phyloP scores from a whole-genome alignment of 2,113 vertebrate genomes.

The Alces alces region DNA sequence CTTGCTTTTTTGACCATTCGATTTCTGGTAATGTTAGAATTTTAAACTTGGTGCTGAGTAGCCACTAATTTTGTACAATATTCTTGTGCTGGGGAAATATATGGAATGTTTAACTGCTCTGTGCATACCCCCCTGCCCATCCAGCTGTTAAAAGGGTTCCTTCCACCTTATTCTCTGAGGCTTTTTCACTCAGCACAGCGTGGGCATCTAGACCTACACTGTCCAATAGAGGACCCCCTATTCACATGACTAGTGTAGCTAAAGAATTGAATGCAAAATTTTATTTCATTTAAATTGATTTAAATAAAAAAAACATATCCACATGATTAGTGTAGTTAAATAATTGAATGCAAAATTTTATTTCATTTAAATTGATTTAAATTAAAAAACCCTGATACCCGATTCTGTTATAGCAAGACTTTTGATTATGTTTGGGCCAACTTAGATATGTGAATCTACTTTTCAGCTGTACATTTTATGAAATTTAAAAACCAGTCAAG shows the following conservation, averaged over 20 bases:
- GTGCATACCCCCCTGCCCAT: not conserved
- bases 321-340: not conserved
- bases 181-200: not conserved
- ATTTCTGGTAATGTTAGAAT: conserved; percentile 24
- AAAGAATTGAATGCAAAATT: not conserved
- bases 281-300: not conserved
- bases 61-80: not conserved
- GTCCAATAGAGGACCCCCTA: not conserved
- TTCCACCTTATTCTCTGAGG: not conserved
- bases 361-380: not conserved
- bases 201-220: not conserved
- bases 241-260: not conserved
- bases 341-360: not conserved
- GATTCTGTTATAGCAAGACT: not conserved
- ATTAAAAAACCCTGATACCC: not conserved
- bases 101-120: not conserved
- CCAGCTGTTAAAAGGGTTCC: not conserved
- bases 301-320: not conserved
- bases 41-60: not conserved
- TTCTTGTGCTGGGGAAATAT: not conserved
- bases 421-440: not conserved
- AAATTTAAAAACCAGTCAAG: not conserved
- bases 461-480: not conserved
- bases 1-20: not conserved
- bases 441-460: not conserved